Conservation (phyloP, 1,140 invertebrate species). For the Ruditapes philippinarum region DNA sequence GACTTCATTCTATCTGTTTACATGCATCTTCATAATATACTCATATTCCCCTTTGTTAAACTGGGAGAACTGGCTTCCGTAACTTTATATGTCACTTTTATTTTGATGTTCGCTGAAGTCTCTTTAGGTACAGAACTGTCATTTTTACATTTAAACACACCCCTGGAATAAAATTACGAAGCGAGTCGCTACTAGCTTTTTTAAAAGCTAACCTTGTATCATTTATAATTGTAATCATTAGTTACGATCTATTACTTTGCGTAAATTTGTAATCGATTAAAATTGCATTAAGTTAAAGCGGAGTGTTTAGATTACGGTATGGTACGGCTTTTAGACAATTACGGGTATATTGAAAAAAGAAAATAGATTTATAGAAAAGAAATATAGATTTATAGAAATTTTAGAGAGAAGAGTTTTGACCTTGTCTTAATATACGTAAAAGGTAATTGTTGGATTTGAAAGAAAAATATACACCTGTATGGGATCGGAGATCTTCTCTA, state of each 20-base stretch:
- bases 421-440: not conserved
- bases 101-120: too few species aligned
- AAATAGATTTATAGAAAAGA: not conserved
- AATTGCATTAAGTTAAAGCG: not conserved
- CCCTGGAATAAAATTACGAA: too few species aligned
- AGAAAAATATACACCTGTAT: too few species aligned
- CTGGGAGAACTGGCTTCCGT: too few species aligned
- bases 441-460: not conserved
- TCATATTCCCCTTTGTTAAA: not conserved
- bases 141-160: too few species aligned
- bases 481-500: too few species aligned
- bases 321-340: not conserved
- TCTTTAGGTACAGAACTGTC: too few species aligned
- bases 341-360: not conserved
- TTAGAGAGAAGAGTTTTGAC: not conserved
- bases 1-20: too few species aligned
- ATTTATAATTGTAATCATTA: not conserved
- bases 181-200: too few species aligned
- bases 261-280: not conserved
- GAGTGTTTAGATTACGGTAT: not conserved
- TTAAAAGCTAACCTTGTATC: not conserved
- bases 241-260: not conserved
- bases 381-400: not conserved
- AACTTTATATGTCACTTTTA: too few species aligned
- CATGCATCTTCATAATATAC: not conserved